Evolutionary conservation across 2,888 invertebrate species (phyloP).

Genomic region (Rhamnusium bicolor): DNA sequence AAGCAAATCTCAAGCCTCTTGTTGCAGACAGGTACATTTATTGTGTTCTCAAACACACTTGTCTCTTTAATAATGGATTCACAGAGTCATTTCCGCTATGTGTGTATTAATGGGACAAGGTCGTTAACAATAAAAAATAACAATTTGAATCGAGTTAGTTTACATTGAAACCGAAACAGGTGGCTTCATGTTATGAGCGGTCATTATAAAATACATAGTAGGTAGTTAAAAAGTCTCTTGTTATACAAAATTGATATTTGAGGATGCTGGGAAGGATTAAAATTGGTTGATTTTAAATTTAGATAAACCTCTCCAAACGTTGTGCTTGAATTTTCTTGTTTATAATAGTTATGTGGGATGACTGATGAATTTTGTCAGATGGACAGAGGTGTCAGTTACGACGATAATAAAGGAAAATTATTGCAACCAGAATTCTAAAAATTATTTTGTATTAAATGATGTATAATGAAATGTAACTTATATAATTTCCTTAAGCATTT

Average conservation of each 20-base stretch:
- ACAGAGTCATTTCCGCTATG: conserved; percentile 18
- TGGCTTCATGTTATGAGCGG: neutral
- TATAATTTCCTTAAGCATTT: no score
- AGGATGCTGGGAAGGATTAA: neutral
- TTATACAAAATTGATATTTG: neutral
- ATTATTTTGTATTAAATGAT: no score
- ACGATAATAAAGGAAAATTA: neutral
- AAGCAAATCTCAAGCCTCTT: neutral
- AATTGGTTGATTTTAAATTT: neutral
- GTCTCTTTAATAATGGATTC: neutral
- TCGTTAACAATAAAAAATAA: conserved; percentile 22
- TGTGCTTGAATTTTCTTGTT: neutral
- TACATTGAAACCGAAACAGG: neutral
- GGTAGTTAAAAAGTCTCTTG: neutral
- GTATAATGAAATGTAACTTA: no score
- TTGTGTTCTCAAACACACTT: neutral
- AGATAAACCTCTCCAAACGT: no score
- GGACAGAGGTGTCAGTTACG: no score
- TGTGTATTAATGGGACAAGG: conserved; percentile 14
- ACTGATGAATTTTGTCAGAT: no score
- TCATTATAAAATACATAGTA: neutral
- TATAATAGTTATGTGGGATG: neutral
- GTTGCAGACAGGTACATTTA: conserved; percentile 17
- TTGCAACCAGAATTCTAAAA: no score
- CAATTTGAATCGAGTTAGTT: neutral